Conservation (phyloP, 2,113 vertebrate species). For the Crocuta crocuta region DNA sequence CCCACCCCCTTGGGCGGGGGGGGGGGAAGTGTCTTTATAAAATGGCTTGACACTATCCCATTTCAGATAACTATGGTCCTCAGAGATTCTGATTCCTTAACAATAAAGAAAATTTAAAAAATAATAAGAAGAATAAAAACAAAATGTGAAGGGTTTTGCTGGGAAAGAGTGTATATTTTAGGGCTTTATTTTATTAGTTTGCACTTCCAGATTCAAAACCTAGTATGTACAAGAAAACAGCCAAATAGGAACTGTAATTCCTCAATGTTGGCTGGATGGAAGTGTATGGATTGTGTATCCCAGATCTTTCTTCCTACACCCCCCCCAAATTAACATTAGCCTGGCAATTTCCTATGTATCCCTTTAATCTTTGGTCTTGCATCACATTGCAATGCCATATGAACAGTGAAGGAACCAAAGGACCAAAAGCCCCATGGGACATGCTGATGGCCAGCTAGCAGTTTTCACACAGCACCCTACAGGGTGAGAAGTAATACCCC, state of each 20-base stretch:
- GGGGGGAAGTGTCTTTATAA: background rate
- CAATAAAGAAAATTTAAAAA: background rate
- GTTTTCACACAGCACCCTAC: background rate
- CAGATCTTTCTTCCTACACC: background rate
- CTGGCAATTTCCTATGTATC: background rate
- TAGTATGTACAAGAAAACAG: background rate
- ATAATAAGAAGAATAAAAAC: background rate
- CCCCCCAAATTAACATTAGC: background rate
- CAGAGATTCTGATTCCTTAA: background rate
- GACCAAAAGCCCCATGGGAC: background rate
- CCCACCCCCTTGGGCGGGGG: too few relatives aligned
- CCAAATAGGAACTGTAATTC: background rate
- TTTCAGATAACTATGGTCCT: background rate
- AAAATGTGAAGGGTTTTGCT: background rate
- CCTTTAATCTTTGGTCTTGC: background rate
- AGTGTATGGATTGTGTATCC: background rate
- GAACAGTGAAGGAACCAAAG: background rate
- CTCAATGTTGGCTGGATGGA: background rate
- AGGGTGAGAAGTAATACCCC: background rate
- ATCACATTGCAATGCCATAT: too few relatives aligned
- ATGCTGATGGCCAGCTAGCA: background rate
- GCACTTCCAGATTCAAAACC: conserved; percentile 8
- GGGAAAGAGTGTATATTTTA: background rate
- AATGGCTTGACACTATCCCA: background rate
- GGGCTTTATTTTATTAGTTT: background rate